Percentiles rank a stretch among this genome's conserved stretches.
These are phyloP conservation scores for Xyliphius kryptos DNA, from an alignment of 2,113 vertebrate species.

Conservation along the genomic window DNA sequence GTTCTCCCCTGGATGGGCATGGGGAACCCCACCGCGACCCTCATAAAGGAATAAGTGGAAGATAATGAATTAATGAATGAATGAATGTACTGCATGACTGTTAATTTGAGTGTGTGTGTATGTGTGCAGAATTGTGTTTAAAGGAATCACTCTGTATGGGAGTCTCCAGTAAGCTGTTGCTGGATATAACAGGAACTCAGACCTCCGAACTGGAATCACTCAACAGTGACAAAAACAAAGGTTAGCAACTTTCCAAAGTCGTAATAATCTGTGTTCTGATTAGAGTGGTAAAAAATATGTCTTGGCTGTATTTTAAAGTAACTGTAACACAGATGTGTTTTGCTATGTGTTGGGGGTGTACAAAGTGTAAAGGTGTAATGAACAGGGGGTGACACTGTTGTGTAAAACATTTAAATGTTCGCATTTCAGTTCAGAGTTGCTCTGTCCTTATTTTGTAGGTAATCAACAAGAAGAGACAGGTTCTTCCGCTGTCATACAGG, in stretches of 20 bases:
- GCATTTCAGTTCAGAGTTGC: not conserved
- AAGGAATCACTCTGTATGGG: slow-evolving; percentile 85
- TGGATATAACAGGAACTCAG: slow-evolving; percentile 68
- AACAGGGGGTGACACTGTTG: too few species aligned
- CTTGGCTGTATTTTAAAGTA: too few species aligned
- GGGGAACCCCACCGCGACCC: too few species aligned
- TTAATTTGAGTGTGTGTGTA: slow-evolving; percentile 19
- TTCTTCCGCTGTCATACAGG: not conserved
- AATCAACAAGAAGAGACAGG: not conserved
- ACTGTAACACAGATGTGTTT: too few species aligned
- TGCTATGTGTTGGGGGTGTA: too few species aligned
- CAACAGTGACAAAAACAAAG: slow-evolving; percentile 64
- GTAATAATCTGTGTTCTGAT: too few species aligned
- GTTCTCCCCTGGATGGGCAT: too few species aligned
- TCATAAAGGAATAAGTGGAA: too few species aligned
- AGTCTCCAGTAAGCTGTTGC: slow-evolving; percentile 75
- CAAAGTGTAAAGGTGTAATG: too few species aligned
- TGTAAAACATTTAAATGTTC: not conserved
- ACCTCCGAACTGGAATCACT: slow-evolving; percentile 67
- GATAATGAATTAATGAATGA: not conserved
- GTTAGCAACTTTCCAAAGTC: slow-evolving; percentile 12
- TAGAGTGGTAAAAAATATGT: too few species aligned
- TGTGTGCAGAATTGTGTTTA: slow-evolving; percentile 70
- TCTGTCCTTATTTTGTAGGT: not conserved
- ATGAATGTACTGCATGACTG: not conserved